These are phyloP conservation scores for Hippocampus guttulatus DNA, from an alignment of 2,113 vertebrate species.

Conservation along the genomic window DNA sequence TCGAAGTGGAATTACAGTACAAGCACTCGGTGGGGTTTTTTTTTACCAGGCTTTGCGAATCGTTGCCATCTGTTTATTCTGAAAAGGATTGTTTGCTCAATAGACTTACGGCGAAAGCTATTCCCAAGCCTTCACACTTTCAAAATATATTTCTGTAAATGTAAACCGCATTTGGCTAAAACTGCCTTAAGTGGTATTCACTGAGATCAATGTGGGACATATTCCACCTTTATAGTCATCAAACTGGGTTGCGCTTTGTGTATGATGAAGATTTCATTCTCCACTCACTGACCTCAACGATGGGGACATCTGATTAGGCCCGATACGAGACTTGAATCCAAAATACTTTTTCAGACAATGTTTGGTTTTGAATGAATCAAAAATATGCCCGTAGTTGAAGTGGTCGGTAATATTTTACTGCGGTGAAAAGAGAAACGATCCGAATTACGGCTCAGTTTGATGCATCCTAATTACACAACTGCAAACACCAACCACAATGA, in stretches of 20 bases:
- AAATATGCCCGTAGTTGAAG: background rate
- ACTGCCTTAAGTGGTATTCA: background rate
- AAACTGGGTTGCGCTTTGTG: background rate
- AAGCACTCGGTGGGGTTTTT: slow-evolving; percentile 16
- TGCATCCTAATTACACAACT: background rate
- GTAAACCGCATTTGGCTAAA: background rate
- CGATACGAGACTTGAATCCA: background rate
- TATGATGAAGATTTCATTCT: background rate
- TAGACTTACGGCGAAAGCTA: background rate
- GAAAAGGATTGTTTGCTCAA: background rate
- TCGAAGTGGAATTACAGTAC: slow-evolving; percentile 37
- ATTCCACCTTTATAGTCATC: background rate
- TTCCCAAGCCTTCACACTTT: background rate
- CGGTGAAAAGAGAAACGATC: background rate
- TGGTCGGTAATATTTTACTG: background rate
- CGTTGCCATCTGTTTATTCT: background rate
- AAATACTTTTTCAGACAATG: background rate
- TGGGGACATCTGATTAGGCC: background rate
- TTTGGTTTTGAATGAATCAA: background rate
- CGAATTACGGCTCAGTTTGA: background rate
- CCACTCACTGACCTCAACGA: background rate
- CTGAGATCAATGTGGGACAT: background rate
- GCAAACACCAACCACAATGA: background rate
- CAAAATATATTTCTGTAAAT: background rate
- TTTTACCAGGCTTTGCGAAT: background rate